Evolutionary conservation across 2,797 vertebrate genomes (phyloP).

Genomic region (Crenichthys baileyi): DNA sequence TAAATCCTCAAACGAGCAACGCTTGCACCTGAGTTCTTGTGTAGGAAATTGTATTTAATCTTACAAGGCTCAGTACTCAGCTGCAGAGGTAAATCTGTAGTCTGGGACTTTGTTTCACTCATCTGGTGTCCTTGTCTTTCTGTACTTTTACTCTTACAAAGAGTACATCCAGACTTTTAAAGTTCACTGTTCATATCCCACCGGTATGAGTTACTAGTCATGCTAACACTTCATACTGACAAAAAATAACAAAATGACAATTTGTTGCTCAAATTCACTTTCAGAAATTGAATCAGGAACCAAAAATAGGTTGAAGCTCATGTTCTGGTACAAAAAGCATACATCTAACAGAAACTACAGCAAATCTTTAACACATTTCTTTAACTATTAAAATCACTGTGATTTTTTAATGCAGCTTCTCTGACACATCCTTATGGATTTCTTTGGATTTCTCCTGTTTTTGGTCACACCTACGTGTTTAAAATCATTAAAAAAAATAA

Average conservation of each 20-base stretch:
- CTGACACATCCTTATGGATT: background rate
- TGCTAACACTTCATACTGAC: background rate
- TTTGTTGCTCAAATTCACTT: background rate
- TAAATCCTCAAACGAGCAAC: background rate
- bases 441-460: background rate
- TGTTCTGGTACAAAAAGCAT: background rate
- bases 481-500: background rate
- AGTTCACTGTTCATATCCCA: background rate
- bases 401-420: background rate
- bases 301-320: background rate
- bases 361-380: background rate
- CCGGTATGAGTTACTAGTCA: background rate
- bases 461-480: background rate
- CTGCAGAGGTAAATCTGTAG: background rate
- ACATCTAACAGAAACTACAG: background rate
- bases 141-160: background rate
- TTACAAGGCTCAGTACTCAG: background rate
- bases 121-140: background rate
- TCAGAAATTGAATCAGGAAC: background rate
- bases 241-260: background rate
- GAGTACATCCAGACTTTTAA: background rate
- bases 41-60: background rate
- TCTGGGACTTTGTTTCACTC: background rate
- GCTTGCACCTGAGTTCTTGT: background rate
- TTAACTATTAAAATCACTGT: too few relatives aligned